Evolutionary conservation across 2,797 vertebrate species (phyloP).

Genomic region (Macroramphosus scolopax): DNA sequence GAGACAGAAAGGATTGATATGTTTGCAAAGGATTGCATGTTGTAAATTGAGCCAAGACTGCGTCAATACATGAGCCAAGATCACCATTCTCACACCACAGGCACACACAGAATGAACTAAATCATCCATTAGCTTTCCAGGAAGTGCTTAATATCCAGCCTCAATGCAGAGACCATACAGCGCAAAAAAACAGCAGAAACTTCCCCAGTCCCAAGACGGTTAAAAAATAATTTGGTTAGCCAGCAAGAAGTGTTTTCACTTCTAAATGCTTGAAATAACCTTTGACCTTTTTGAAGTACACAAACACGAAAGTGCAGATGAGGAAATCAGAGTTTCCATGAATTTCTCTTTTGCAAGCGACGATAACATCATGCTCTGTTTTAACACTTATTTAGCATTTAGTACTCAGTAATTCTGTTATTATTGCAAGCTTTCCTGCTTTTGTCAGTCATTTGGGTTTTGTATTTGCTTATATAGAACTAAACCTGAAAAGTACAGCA

Average conservation of each 20-base stretch:
- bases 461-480: too few relatives aligned
- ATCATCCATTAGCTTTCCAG: slow-evolving; percentile 40
- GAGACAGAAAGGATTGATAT: slow-evolving; percentile 55
- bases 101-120: slow-evolving; percentile 36
- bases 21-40: slow-evolving; percentile 58
- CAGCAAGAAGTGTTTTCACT: not conserved
- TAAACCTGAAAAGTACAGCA: too few relatives aligned
- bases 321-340: slow-evolving; percentile 6
- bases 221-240: not conserved
- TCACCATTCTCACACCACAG: slow-evolving; percentile 69
- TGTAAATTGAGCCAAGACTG: slow-evolving; percentile 50
- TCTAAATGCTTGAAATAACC: not conserved
- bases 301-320: not conserved
- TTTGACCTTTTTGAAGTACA: slow-evolving; percentile 5
- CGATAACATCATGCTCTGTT: too few relatives aligned
- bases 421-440: not conserved
- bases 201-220: not conserved
- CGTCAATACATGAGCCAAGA: slow-evolving; percentile 44
- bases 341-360: too few relatives aligned
- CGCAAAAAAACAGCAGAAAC: slow-evolving; percentile 16
- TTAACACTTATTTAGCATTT: too few relatives aligned
- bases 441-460: not conserved
- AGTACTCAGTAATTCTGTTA: not conserved
- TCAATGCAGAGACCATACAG: not conserved
- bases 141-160: slow-evolving; percentile 25